Percentiles rank a stretch among this genome's conserved stretches.
Conservation (phyloP, 2,888 invertebrate genomes). For the Cremastinae sp. region DNA sequence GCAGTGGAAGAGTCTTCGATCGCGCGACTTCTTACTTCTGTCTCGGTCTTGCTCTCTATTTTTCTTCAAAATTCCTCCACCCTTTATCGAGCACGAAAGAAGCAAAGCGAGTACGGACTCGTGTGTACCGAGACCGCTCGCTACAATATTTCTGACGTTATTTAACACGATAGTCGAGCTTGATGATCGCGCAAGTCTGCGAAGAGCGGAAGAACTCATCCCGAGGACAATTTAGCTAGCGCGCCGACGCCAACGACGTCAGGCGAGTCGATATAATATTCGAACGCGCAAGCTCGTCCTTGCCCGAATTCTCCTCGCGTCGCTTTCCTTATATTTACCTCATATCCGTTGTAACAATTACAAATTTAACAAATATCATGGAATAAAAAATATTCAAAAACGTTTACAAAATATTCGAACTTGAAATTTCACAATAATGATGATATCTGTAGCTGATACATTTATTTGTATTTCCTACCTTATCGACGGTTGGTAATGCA, state of each 20-base stretch:
- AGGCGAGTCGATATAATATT: no score
- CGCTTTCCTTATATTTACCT: neutral
- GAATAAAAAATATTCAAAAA: no score
- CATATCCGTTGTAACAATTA: neutral
- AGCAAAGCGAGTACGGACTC: slow-evolving; percentile 14
- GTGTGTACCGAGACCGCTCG: slow-evolving; percentile 8
- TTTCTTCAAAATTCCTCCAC: neutral
- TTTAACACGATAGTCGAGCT: slow-evolving; percentile 11
- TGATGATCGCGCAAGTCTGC: neutral
- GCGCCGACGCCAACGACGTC: slow-evolving; percentile 57
- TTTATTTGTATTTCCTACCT: no score
- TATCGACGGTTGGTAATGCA: no score
- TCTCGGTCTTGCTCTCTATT: neutral
- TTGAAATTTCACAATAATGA: no score
- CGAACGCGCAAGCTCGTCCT: no score
- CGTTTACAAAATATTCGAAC: no score
- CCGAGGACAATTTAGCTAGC: slow-evolving; percentile 20
- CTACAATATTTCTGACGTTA: neutral
- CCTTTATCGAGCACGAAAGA: neutral
- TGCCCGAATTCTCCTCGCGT: slow-evolving; percentile 21
- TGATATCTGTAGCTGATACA: no score
- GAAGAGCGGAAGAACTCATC: neutral
- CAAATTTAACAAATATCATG: no score
- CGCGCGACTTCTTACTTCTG: slow-evolving; percentile 7
- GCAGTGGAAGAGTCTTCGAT: slow-evolving; percentile 22